These are phyloP conservation scores for Cosmopolites sordidus DNA, from an alignment of 2,888 invertebrate species.

Conservation along the genomic window DNA sequence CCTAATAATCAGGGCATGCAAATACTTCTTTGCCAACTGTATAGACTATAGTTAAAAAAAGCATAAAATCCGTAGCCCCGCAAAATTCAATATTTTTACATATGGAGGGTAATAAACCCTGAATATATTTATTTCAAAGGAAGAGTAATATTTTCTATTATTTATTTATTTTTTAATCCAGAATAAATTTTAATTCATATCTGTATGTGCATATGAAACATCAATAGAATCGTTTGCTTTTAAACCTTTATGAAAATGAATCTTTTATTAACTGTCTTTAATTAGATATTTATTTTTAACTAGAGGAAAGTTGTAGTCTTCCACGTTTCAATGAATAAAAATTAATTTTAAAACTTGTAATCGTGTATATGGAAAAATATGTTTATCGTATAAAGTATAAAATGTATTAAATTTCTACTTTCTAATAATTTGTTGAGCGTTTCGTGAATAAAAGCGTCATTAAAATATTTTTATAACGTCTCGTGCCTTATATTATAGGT, in stretches of 20 bases:
- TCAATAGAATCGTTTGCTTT: background rate
- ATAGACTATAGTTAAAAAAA: too few relatives aligned
- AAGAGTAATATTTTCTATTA: too few relatives aligned
- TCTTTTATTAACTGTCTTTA: background rate
- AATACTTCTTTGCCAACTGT: too few relatives aligned
- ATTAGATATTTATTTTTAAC: background rate
- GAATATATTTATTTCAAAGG: too few relatives aligned
- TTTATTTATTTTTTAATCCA: background rate
- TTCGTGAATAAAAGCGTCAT: background rate
- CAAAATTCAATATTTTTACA: too few relatives aligned
- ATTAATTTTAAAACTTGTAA: background rate
- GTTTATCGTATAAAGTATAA: background rate
- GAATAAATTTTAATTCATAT: background rate
- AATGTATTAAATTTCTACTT: background rate
- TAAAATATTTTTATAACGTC: slow-evolving; percentile 7
- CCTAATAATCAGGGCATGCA: too few relatives aligned
- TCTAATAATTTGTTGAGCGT: background rate
- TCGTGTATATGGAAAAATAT: background rate
- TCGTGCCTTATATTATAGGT: slow-evolving; percentile 18
- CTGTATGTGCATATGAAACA: background rate
- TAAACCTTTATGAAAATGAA: too few relatives aligned
- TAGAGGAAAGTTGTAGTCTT: background rate
- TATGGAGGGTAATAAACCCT: too few relatives aligned
- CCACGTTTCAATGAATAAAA: background rate
- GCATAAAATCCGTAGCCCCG: too few relatives aligned